Conservation (phyloP, 2,797 vertebrate genomes). For the Rhinophrynus dorsalis region DNA sequence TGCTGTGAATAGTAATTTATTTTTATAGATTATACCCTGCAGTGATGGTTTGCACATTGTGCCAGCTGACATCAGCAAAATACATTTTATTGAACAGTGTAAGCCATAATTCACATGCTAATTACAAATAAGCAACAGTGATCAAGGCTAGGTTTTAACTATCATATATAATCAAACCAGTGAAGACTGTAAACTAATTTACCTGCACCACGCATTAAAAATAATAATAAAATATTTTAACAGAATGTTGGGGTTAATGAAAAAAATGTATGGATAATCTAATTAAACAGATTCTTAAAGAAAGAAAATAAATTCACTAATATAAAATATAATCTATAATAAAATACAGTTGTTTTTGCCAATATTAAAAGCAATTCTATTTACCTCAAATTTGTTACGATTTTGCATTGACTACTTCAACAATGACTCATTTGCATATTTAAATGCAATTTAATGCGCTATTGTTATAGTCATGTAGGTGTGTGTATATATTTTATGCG, state of each 20-base stretch:
- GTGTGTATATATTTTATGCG: too few relatives aligned
- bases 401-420: too few relatives aligned
- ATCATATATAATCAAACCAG: constrained; percentile 11
- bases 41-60: constrained; percentile 27
- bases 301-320: too few relatives aligned
- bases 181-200: background rate
- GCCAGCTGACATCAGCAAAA: constrained; percentile 30
- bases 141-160: constrained; percentile 19
- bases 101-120: constrained; percentile 29
- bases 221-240: constrained; percentile 14
- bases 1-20: constrained; percentile 7
- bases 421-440: too few relatives aligned
- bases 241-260: too few relatives aligned
- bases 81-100: constrained; percentile 16
- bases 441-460: too few relatives aligned
- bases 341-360: too few relatives aligned
- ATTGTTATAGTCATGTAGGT: too few relatives aligned
- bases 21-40: constrained; percentile 21
- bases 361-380: too few relatives aligned
- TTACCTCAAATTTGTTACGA: too few relatives aligned
- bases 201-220: background rate
- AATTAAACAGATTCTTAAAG: background rate
- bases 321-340: too few relatives aligned
- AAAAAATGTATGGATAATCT: too few relatives aligned
- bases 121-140: constrained; percentile 21